These are phyloP conservation scores for Petrocephalus zakoni DNA, from an alignment of 2,113 vertebrate species.

Conservation along the genomic window DNA sequence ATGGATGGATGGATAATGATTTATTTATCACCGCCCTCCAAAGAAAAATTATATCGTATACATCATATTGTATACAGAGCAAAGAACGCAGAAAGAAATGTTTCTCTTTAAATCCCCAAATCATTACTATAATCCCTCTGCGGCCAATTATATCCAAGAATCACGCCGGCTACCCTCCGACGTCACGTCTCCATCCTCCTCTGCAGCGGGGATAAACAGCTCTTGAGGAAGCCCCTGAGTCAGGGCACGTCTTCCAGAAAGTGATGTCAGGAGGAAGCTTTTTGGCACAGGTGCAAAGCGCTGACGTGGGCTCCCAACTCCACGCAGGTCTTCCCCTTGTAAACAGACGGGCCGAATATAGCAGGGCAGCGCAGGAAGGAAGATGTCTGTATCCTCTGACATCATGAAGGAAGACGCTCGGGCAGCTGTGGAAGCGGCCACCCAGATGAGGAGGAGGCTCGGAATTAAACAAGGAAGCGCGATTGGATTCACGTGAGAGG, in stretches of 20 bases:
- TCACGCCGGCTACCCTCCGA: background rate
- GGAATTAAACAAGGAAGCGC: background rate
- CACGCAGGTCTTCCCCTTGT: conserved; percentile 21
- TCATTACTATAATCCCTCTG: background rate
- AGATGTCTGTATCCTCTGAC: conserved; percentile 32
- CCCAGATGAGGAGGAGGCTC: background rate
- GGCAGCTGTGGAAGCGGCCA: conserved; percentile 13
- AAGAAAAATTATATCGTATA: background rate
- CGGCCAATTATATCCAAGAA: background rate
- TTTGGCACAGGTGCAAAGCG: conserved; percentile 37
- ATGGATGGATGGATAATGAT: background rate
- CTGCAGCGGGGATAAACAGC: background rate
- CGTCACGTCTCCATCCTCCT: background rate
- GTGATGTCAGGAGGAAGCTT: conserved; percentile 26
- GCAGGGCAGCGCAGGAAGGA: conserved; percentile 23
- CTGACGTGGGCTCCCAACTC: conserved; percentile 1
- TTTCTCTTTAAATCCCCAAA: background rate
- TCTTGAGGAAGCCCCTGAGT: background rate
- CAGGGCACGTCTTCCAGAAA: conserved; percentile 34
- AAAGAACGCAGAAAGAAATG: background rate
- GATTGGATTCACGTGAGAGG: background rate
- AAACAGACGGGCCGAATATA: conserved; percentile 24
- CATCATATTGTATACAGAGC: background rate
- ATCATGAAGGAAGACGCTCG: conserved; percentile 12
- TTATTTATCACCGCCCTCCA: background rate